A percentile compares a stretch with the other conserved stretches of the same genome.
phyloP scores from a whole-genome alignment of 2,888 invertebrate genomes.

The Lasius fuliginosus region DNA sequence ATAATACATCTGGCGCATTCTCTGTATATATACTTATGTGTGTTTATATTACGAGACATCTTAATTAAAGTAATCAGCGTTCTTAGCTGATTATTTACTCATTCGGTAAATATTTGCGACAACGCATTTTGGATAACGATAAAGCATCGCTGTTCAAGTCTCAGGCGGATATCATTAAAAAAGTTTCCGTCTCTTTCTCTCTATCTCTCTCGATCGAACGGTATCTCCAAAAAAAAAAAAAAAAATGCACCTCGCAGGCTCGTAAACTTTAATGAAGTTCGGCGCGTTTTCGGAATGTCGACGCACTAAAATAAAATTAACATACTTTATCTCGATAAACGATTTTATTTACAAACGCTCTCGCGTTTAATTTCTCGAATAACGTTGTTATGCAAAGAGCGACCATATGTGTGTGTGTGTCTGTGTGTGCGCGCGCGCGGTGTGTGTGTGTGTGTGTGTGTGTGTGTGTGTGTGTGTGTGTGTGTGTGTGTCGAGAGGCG shows the following conservation, averaged over 20 bases:
- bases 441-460: neutral
- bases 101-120: slow-evolving; percentile 10
- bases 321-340: neutral
- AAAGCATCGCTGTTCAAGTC: neutral
- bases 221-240: neutral
- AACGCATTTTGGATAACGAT: neutral
- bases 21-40: neutral
- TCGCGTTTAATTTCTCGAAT: neutral
- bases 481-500: neutral
- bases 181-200: neutral
- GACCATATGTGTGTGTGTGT: neutral
- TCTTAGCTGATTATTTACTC: neutral
- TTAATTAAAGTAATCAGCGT: slow-evolving; percentile 5
- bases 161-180: neutral
- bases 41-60: too few relatives aligned
- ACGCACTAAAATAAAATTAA: neutral
- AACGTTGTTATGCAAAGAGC: neutral
- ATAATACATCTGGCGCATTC: neutral
- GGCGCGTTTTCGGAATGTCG: neutral
- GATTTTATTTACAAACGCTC: neutral
- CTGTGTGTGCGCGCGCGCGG: too few relatives aligned
- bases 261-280: neutral
- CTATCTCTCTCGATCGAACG: slow-evolving; percentile 6
- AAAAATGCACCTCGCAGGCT: neutral
- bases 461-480: neutral